Base-by-base conservation (phyloP, 2,113 vertebrate species). In the Taurulus bubalis region DNA sequence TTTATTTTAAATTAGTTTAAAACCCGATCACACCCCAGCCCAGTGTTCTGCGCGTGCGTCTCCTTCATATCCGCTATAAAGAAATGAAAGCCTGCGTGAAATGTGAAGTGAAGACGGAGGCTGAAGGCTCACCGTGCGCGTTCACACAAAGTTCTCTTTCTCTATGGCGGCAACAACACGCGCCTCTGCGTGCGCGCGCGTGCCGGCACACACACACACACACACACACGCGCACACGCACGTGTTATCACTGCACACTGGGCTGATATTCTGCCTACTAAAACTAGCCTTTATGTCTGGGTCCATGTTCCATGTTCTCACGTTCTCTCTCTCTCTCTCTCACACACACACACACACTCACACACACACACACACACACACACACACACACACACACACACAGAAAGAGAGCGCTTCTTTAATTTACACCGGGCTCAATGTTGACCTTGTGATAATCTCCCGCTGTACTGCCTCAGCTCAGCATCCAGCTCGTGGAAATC, bases 381-480 rank as follows among this genome's bases (percentile, higher is more conserved):
- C 36, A 38, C 79, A 42, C 38, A 26, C 10, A 32, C 26, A 22
- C 56, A 6, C 71, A 26, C 63, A 28, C 28, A n/a, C 34, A 30
- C 22, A 53, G n/a, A 36, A 3, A 66, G 34, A 32, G 24, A 45
- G 0, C 45, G 42, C 56, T 53, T 40, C 49, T 71, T 15, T 71
- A 85, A 87, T 76, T 88, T 85, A 58, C 20, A 71, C 53, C 28
- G 45, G 66, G 67, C 32, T 82, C 30, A 5, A 32, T 76, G 77
- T 67, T 91, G 86, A 91, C 91, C 90, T 91, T 90, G 90, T 63
- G n/a, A 68, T 64, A 86, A 78, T 80, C 73, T 80, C 72, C 4
- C 32, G 66, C 56, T 40, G 36, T 40, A 10, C n/a, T n/a, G n/a
- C n/a, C n/a, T 10, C n/a, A n/a, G 8, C 49, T 51, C 71, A 81